Base-by-base conservation (phyloP, 2,797 vertebrate species). In the Pogonophryne albipinna region DNA sequence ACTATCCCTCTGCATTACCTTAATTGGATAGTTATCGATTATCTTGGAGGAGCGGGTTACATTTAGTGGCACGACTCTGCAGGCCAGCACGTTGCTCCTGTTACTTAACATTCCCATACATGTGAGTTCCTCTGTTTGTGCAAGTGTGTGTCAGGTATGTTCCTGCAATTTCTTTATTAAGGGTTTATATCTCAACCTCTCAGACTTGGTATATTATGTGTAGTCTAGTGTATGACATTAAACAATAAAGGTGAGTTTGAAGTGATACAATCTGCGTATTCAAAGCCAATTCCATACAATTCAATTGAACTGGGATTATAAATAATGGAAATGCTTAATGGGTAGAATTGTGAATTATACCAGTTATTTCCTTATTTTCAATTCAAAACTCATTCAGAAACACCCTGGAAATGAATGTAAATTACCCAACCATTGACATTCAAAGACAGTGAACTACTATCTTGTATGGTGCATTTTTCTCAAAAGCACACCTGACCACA, bases 21-120 rank as follows among this genome's bases (percentile, higher is more conserved):
- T 85, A 82, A 91, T 82, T 90, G 56, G 80, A 84, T 49, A 17
- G 63, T 15, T 80, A 78, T 82, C 82, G 85, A 90, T 87, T 76
- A 10, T 71, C 31, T 41, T 42, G 44, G 71, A 34, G 27, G 51
- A 63, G 38, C 0, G 4, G 47, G 16, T 44, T 65, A 60, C n/a
- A 19, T 72, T 52, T 34, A 1, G 42, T 65, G 20, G 13, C 34
- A 34, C 42, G 59, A 23, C 51, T 72, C 49, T 46, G 47, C 45
- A 58, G 52, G 10, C 17, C 50, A 27, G 19, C 42, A 20, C 3
- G 5, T 17, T 1, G 10, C 11, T 31, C n/a, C 27, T 76, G 38
- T 60, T 45, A 38, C 31, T 63, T 17, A 52, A 66, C 4, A 10
- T 71, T 75, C 23, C 47, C 52, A 13, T 49, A 38, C 63, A 44